A percentile compares a stretch with the other conserved stretches of the same genome.
Conservation (phyloP, 2,888 invertebrate genomes). For the Cryptophagus acutangulus region DNA sequence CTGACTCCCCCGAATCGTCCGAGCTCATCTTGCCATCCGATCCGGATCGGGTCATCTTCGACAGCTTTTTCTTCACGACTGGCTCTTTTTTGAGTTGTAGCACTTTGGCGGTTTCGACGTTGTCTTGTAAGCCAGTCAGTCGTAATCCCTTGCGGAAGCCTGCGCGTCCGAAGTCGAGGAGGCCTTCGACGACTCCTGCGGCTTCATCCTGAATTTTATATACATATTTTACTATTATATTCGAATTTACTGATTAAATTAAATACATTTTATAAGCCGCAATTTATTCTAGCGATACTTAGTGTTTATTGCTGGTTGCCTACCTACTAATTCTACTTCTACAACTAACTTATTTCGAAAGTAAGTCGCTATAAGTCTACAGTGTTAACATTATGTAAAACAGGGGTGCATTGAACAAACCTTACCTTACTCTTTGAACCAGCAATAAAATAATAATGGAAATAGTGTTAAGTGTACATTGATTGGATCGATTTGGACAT, state of each 20-base stretch:
- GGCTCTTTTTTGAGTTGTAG: slow-evolving; percentile 13
- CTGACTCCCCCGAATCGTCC: slow-evolving; percentile 35
- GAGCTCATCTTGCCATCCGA: slow-evolving; percentile 28
- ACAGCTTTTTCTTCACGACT: slow-evolving; percentile 18
- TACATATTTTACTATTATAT: slow-evolving; percentile 6
- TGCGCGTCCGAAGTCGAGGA: slow-evolving; percentile 59
- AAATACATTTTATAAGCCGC: too few relatives aligned
- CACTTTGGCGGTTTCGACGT: slow-evolving; percentile 32
- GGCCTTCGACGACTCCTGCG: slow-evolving; percentile 60
- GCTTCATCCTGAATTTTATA: slow-evolving; percentile 58
- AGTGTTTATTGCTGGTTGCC: too few relatives aligned
- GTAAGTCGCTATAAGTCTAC: slow-evolving; percentile 1
- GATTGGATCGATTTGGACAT: neutral
- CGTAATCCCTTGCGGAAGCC: slow-evolving; percentile 56
- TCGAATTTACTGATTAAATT: too few relatives aligned
- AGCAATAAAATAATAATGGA: neutral
- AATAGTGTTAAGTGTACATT: slow-evolving; percentile 8
- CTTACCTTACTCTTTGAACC: slow-evolving; percentile 4
- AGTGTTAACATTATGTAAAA: neutral
- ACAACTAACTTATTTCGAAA: neutral
- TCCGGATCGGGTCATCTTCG: slow-evolving; percentile 22
- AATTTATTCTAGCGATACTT: too few relatives aligned
- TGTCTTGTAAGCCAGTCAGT: slow-evolving; percentile 58
- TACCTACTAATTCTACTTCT: too few relatives aligned
- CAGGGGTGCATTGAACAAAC: neutral